These are phyloP conservation scores for Odontocolon sp. DNA, from an alignment of 2,888 invertebrate genomes.

Conservation along the genomic window DNA sequence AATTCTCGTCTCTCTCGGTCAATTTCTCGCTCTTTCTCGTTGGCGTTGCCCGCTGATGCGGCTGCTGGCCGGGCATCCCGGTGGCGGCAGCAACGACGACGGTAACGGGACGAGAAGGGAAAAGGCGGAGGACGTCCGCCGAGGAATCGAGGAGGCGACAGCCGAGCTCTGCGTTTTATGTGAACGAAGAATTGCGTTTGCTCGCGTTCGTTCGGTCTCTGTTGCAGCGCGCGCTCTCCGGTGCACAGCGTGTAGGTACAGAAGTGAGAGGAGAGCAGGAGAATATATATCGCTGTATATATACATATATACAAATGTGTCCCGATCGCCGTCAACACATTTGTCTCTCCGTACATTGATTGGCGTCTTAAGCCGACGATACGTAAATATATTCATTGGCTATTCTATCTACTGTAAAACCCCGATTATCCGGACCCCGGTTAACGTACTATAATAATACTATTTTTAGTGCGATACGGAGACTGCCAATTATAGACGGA, in stretches of 20 bases:
- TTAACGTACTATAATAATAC: no score
- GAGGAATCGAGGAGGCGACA: conserved; percentile 31
- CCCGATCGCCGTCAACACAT: no score
- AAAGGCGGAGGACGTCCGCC: conserved; percentile 30
- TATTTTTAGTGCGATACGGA: no score
- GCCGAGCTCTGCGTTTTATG: not conserved
- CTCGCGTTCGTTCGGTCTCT: not conserved
- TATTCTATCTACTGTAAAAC: no score
- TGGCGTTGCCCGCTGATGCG: not conserved
- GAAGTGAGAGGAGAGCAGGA: not conserved
- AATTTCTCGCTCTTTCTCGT: conserved; percentile 54
- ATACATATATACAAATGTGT: no score
- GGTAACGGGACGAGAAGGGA: conserved; percentile 19
- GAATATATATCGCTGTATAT: not conserved
- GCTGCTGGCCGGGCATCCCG: conserved; percentile 1
- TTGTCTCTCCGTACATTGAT: no score
- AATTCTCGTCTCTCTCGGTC: conserved; percentile 2
- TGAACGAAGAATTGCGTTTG: no score
- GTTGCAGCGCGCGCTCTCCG: not conserved
- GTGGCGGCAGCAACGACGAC: no score
- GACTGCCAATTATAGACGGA: no score
- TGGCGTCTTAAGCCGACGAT: no score
- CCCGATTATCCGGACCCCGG: no score
- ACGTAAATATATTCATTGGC: no score
- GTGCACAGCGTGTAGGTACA: not conserved